A percentile compares a stretch with the other conserved stretches of the same genome.
phyloP scores from a whole-genome alignment of 1,140 invertebrate species.

The Macrobrachium rosenbergii region DNA sequence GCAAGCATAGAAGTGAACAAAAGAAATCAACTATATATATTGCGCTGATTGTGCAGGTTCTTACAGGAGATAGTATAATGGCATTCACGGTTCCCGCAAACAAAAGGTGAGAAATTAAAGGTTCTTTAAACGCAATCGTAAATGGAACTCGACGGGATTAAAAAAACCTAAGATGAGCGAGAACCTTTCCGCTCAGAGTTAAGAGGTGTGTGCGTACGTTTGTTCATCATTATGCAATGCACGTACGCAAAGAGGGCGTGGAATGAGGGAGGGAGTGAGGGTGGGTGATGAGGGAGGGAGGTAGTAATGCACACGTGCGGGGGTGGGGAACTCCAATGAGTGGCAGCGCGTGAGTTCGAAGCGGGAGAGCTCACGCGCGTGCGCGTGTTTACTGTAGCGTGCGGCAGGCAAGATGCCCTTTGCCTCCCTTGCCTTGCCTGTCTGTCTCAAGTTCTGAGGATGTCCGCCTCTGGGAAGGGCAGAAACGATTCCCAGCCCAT shows the following conservation, averaged over 20 bases:
- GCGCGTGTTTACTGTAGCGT: not conserved
- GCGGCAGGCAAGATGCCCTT: no score
- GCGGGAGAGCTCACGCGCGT: constrained; percentile 31
- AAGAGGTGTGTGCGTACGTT: not conserved
- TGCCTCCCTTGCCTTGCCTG: not conserved
- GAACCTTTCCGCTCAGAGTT: not conserved
- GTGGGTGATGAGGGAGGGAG: no score
- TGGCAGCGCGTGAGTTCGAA: constrained; percentile 28
- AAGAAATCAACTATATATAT: no score
- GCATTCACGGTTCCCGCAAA: no score
- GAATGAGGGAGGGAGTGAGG: not conserved
- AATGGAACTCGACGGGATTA: no score
- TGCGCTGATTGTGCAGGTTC: no score
- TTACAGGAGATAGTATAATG: no score
- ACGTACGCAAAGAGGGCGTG: not conserved
- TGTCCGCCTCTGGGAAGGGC: not conserved
- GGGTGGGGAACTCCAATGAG: constrained; percentile 21
- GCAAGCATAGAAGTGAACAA: no score
- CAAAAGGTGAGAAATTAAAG: no score
- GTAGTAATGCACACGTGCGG: constrained; percentile 11
- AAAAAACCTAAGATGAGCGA: no score
- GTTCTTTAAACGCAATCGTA: no score
- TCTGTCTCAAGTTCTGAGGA: not conserved
- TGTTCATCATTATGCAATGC: not conserved
- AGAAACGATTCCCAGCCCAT: not conserved